These are phyloP conservation scores for Rhinoderma darwinii DNA, from an alignment of 2,113 vertebrate species.

Conservation along the genomic window DNA sequence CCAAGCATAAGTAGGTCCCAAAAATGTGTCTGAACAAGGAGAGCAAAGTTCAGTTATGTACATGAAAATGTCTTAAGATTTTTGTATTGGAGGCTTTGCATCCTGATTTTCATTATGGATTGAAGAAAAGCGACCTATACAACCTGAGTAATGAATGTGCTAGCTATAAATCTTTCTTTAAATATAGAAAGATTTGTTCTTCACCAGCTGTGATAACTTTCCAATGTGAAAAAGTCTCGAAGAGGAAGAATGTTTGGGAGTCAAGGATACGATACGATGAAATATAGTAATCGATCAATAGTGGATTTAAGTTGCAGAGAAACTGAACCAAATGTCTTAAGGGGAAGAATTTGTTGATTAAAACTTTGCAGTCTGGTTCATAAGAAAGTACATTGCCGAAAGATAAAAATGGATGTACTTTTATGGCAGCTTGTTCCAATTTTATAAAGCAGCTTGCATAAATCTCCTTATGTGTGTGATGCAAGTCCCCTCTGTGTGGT, in stretches of 20 bases:
- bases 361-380: background rate
- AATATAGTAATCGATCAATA: background rate
- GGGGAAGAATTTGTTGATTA: background rate
- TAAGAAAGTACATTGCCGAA: background rate
- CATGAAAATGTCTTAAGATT: too few relatives aligned
- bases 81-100: too few relatives aligned
- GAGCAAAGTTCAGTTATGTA: too few relatives aligned
- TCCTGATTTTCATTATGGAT: too few relatives aligned
- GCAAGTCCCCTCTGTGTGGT: background rate
- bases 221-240: background rate
- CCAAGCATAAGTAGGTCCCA: too few relatives aligned
- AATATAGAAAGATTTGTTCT: background rate
- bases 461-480: slow-evolving; percentile 8
- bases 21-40: too few relatives aligned
- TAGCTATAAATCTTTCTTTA: too few relatives aligned
- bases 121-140: too few relatives aligned
- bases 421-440: background rate
- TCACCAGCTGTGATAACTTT: background rate
- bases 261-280: background rate
- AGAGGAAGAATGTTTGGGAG: background rate
- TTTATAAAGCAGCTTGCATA: slow-evolving; percentile 11
- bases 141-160: too few relatives aligned
- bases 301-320: background rate
- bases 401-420: background rate
- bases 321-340: background rate